Conservation (phyloP, 1,140 invertebrate genomes). For the Drosophila grimshawi region DNA sequence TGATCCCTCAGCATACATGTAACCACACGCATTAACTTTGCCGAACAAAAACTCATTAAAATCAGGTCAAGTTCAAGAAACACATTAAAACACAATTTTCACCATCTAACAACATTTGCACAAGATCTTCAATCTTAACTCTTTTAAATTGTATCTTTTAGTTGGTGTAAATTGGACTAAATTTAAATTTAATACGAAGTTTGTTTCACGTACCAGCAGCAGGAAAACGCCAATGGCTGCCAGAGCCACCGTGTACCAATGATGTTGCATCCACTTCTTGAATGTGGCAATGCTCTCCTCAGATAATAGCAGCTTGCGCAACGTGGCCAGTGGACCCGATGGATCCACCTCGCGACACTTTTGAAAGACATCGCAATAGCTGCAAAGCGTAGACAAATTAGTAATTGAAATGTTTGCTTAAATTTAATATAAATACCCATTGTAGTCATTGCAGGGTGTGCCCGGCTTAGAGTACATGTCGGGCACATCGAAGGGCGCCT, state of each 20-base stretch:
- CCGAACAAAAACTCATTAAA: conserved; percentile 28
- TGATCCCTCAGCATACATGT: conserved; percentile 80
- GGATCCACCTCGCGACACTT: conserved; percentile 98
- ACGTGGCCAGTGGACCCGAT: conserved; percentile 95
- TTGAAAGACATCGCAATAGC: conserved; percentile 99
- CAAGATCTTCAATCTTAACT: too few relatives aligned
- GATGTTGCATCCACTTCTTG: conserved; percentile 92
- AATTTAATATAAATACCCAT: conserved; percentile 87
- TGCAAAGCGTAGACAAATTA: conserved; percentile 42
- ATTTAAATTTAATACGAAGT: background rate
- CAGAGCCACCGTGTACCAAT: conserved; percentile 93
- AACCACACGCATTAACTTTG: conserved; percentile 72
- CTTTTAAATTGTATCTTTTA: background rate
- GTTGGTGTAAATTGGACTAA: background rate
- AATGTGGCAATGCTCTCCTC: conserved; percentile 95
- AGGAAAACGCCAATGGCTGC: conserved; percentile 90
- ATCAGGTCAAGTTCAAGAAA: background rate
- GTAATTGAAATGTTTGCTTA: background rate
- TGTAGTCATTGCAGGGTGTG: conserved; percentile 98
- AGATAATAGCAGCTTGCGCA: conserved; percentile 93
- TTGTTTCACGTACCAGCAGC: conserved; percentile 88
- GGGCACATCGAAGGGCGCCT: conserved; percentile 94
- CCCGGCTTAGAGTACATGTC: conserved; percentile 97
- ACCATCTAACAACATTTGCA: background rate
- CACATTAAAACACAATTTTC: background rate